Evolutionary conservation across 1,140 invertebrate species (phyloP), one percentile per base, ranked within the genome.

Genomic region (Gryllus bimaculatus): DNA sequence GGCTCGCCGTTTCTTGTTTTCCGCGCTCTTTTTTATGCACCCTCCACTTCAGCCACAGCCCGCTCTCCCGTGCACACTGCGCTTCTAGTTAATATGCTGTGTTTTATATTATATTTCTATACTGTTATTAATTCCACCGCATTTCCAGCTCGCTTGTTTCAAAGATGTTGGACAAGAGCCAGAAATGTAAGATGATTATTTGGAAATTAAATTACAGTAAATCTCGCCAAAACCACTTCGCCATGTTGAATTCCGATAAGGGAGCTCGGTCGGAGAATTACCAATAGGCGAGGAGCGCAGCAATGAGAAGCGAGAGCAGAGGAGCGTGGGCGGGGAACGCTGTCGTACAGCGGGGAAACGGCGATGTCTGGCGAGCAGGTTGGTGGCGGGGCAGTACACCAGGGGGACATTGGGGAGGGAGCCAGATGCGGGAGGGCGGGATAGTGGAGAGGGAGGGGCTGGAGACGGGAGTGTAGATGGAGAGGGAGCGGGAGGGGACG

Each of bases 121-220:
- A 66, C 18, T 66, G 54, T 66, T 66, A 66, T 66, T 66, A 66
- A 66, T 66, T 66, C 54, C 18, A 18, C 54, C 54, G 54, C 54
- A 66, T 66, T 66, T 66, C 54, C 54, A 66, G 54, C 54, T 66
- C 54, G 54, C 10, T 66, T 66, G 54, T 66, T 66, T 66, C 54
- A 10, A 66, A 66, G 54, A 66, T 66, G 18, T 66, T 66, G 54
- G 54, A 66, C 54, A 66, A 66, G 54, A 66, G 54, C 54, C 54
- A 66, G 54, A 66, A 66, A 66, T 66, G 54, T 66, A 66, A 66
- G 54, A 66, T 66, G 54, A 66, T 66, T 66, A 66, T 66, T 66
- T 66, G 54, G 54, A 66, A 66, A 66, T 66, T 66, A 66, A 66
- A 66, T 66, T 66, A 66, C 54, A 18, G 54, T 66, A 66, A 66